These are phyloP conservation scores for Cololabis saira DNA, from an alignment of 2,113 vertebrate species.

Conservation along the genomic window DNA sequence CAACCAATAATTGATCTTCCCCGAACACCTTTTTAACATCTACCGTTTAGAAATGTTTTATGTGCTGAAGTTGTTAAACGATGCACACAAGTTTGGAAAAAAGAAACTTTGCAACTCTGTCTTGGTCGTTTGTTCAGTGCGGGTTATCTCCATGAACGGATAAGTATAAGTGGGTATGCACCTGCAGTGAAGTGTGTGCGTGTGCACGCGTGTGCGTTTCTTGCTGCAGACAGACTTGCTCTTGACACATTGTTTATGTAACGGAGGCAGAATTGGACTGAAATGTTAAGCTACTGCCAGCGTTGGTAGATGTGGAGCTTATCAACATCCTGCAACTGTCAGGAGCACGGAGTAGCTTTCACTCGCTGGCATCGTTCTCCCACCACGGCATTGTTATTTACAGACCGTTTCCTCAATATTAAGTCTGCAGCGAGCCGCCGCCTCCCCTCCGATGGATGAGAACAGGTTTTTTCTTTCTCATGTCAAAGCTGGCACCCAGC, in stretches of 20 bases:
- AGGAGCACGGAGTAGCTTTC: slow-evolving; percentile 3
- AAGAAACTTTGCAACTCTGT: too few species aligned
- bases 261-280: not conserved
- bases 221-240: too few species aligned
- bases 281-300: slow-evolving; percentile 18
- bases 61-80: too few species aligned
- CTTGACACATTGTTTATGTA: slow-evolving; percentile 14
- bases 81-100: too few species aligned
- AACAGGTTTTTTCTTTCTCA: slow-evolving; percentile 3
- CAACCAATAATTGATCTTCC: too few species aligned
- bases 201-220: not conserved
- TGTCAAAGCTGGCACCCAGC: slow-evolving; percentile 3
- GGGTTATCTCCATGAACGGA: too few species aligned
- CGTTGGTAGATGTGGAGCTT: slow-evolving; percentile 12
- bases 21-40: too few species aligned
- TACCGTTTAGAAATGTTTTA: too few species aligned
- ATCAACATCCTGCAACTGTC: slow-evolving; percentile 58
- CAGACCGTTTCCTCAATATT: slow-evolving; percentile 14
- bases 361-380: slow-evolving; percentile 10
- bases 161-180: too few species aligned
- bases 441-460: slow-evolving; percentile 9
- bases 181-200: too few species aligned
- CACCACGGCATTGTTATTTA: slow-evolving; percentile 13
- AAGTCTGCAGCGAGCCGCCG: not conserved
- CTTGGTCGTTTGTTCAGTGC: too few species aligned